Evolutionary conservation across 2,113 vertebrate genomes (phyloP).

Genomic region (Corydoras sp.): DNA sequence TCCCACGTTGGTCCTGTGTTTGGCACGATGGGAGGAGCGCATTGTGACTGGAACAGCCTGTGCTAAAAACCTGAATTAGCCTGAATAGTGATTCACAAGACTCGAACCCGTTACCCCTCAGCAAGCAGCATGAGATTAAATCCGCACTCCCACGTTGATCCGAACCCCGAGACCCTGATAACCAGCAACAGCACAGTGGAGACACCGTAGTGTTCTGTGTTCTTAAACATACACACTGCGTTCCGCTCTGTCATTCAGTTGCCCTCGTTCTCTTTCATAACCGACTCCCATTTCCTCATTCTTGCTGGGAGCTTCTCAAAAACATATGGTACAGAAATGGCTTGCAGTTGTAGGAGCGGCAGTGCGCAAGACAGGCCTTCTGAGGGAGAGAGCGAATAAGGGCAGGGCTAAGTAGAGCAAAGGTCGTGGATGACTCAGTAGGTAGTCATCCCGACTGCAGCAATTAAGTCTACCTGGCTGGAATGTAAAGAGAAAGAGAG

Average conservation of each 20-base stretch:
- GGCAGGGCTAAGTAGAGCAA: slow-evolving; percentile 20
- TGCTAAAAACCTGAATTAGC: slow-evolving; percentile 56
- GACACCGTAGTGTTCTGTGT: no score
- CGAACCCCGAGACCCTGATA: no score
- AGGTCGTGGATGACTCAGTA: slow-evolving; percentile 38
- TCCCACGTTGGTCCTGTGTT: not conserved
- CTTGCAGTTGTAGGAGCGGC: slow-evolving; percentile 43
- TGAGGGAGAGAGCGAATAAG: slow-evolving; percentile 9
- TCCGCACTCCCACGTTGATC: no score
- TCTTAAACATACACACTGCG: no score
- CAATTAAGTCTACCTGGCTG: slow-evolving; percentile 42
- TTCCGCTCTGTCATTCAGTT: not conserved
- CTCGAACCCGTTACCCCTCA: slow-evolving; percentile 13
- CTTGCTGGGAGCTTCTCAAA: slow-evolving; percentile 25
- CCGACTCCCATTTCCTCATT: slow-evolving; percentile 10
- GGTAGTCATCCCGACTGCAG: slow-evolving; percentile 44
- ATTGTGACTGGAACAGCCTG: slow-evolving; percentile 55
- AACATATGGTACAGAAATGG: slow-evolving; percentile 46
- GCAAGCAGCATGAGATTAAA: slow-evolving; percentile 13
- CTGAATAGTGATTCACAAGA: slow-evolving; percentile 52
- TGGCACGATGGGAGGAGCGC: not conserved
- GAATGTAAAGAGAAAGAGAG: slow-evolving; percentile 30
- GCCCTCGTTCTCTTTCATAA: slow-evolving; percentile 30
- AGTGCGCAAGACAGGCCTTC: slow-evolving; percentile 21
- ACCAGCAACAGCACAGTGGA: no score